These are phyloP conservation scores for Takifugu bimaculatus DNA, from an alignment of 2,113 vertebrate species.

Conservation along the genomic window DNA sequence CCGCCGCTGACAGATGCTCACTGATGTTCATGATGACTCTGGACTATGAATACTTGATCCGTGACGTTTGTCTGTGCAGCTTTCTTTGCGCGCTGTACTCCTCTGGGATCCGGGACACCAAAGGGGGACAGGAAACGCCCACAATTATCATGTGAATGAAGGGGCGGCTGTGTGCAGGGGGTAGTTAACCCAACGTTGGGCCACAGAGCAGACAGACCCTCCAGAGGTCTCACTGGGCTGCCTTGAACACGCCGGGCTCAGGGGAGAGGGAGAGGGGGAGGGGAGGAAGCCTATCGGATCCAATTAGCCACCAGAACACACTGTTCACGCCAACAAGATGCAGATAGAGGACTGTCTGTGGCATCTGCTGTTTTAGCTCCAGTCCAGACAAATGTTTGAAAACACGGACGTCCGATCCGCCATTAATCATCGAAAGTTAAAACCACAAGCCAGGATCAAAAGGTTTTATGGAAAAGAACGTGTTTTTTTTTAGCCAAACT, in stretches of 20 bases:
- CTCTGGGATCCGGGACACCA: background rate
- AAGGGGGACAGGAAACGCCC: conserved; percentile 35
- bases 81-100: conserved; percentile 11
- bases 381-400: no score
- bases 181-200: background rate
- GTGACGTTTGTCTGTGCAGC: background rate
- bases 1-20: background rate
- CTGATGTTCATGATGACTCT: no score
- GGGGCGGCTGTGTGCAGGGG: background rate
- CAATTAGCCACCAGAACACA: conserved; percentile 21
- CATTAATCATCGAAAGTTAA: no score
- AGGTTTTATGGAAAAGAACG: no score
- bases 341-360: background rate
- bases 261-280: conserved; percentile 26
- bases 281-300: conserved; percentile 32
- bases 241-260: conserved; percentile 1
- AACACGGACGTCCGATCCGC: no score
- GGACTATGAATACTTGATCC: background rate
- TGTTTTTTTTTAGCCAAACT: no score
- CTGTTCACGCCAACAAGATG: background rate
- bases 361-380: background rate
- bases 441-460: no score
- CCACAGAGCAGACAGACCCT: conserved; percentile 48
- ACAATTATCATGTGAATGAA: conserved; percentile 60
- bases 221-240: conserved; percentile 14